Base-by-base conservation (phyloP, 2,797 vertebrate species). In the Miichthys miiuy region DNA sequence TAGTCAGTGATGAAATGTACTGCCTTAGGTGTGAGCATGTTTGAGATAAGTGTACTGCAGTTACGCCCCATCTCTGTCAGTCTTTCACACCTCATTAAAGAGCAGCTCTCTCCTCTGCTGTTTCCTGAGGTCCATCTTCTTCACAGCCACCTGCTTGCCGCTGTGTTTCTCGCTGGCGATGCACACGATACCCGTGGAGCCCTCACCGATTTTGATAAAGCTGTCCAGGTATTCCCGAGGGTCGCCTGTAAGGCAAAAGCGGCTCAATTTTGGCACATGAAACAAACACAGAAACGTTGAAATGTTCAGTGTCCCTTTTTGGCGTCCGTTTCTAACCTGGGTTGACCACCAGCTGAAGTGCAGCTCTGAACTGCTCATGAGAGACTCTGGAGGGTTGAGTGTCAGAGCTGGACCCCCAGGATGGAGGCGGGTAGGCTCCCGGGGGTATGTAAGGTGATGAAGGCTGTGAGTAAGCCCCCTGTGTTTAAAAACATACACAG, bases 71-170 rank as follows among this genome's bases (percentile, higher is more conserved):
- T 69, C 47, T 70, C 54, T 54, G 52, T 58, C 38, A 56, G 57
- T 52, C 17, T 42, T 41, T 21, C 44, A 5, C 90, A 98, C 98
- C 97, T 99, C 98, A 21, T 99, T 99, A 77, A 99, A 99, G 79
- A 99, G 98, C 86, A 99, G 95, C 84, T 99, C 98, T 73, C 98
- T 94, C 57, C 98, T 94, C 92, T 99, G 98, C 84, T 99, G 98
- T 81, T 99, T 99, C 79, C 97, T 95, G 81, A 99, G 97, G 93
- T 99, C 98, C 98, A 99, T 99, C 93, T 99, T 99, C 95, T 99
- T 99, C 81, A 99, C 98, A 0, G 98, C 98, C 0, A 99, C 98
- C 92, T 99, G 98, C 89, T 98, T 99, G 38, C 98, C 98, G 0
- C 97, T 99, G 95, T 98, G 97, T 90, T 97, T 99, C 92, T 99